Evolutionary conservation across 2,113 vertebrate species (phyloP), one percentile per base, ranked within the genome.

Genomic region (Meles meles): DNA sequence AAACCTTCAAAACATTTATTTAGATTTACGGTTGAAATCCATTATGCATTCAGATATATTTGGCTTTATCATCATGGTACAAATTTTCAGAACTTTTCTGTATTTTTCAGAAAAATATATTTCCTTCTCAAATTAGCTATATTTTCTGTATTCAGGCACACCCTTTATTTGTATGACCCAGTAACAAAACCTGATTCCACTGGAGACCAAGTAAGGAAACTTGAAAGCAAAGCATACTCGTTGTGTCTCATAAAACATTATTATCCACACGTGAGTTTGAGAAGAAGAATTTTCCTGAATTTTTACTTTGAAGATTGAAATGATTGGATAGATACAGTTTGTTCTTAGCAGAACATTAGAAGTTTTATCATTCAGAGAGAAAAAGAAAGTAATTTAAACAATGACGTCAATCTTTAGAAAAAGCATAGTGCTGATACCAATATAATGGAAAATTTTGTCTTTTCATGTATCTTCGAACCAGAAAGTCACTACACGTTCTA

Each of bases 91-190:
- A 91, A 95, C 3, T 31, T 84, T 79, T n/a, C 14, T 65, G 23
- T 55, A n/a, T 23, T 63, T 90, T 94, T 92, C 61, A 52, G 47
- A 94, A 92, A 82, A n/a, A 37, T 72, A 8, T 52, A 37, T 85
- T 91, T 96, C 14, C 59, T 97, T 96, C n/a, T 88, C 49, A 61
- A 79, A n/a, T 77, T 82, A 79, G 2, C 21, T 95, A 39, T 27
- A 11, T 23, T 74, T 93, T 77, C 17, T 14, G 31, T 74, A 95
- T 89, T 42, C 0, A 18, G 55, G 20, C 7, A 76, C 7, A 69
- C 1, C 21, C 5, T 61, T 74, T 44, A 63, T 59, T 91, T 71
- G 17, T 13, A 74, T 25, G 29, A 9, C 2, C 6, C 13, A 83
- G 27, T 93, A 94, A 92, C 18, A 57, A 49, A 86, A 89, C 69